These are phyloP conservation scores for Emydocephalus ijimae DNA, from an alignment of 2,113 vertebrate species.

Conservation along the genomic window DNA sequence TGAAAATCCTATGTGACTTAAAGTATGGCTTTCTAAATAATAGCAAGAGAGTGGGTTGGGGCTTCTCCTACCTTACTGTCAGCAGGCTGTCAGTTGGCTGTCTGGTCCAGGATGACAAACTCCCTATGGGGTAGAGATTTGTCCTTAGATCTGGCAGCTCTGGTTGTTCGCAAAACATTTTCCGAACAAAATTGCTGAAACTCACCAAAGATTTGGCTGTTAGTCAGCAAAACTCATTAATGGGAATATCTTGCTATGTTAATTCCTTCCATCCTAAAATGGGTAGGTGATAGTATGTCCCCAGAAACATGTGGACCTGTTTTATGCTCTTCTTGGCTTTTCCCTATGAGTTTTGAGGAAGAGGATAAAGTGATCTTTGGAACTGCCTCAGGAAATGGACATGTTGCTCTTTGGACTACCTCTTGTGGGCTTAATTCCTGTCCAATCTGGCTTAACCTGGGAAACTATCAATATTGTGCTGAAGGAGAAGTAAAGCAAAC, in stretches of 20 bases:
- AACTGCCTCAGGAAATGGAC: background rate
- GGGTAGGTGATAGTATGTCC: background rate
- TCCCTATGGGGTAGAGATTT: background rate
- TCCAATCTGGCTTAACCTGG: background rate
- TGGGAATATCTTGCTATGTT: background rate
- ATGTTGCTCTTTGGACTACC: background rate
- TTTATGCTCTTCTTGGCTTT: background rate
- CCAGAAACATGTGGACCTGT: background rate
- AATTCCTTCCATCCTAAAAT: background rate
- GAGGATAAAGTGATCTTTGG: background rate
- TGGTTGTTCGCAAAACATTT: background rate
- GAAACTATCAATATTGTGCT: background rate
- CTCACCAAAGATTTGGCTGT: background rate
- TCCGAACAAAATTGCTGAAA: background rate
- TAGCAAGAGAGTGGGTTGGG: background rate
- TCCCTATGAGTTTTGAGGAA: background rate
- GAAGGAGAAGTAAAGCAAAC: background rate
- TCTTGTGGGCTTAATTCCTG: background rate
- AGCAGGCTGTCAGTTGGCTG: background rate
- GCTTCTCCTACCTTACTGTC: background rate
- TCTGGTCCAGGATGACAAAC: background rate
- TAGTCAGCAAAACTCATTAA: background rate
- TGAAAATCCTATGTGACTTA: conserved; percentile 13
- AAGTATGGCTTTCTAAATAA: conserved; percentile 26
- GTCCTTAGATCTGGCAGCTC: background rate